Conservation (phyloP, 2,888 invertebrate species). For the Emmelina monodactyla region DNA sequence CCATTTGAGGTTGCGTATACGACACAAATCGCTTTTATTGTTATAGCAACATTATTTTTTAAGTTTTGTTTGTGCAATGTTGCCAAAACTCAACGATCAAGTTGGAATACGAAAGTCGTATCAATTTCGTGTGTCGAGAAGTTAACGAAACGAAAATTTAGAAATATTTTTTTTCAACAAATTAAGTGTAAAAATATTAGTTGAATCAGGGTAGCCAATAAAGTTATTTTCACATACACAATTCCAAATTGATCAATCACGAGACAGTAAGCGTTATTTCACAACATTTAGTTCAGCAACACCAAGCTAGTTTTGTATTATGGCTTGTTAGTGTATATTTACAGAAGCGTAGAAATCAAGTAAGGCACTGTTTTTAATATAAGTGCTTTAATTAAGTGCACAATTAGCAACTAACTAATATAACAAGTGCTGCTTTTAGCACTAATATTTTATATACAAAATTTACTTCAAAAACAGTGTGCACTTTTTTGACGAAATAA, state of each 20-base stretch:
- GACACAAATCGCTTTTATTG: constrained; percentile 31
- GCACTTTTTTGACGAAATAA: too few relatives aligned
- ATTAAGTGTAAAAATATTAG: constrained; percentile 17
- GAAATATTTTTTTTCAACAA: background rate
- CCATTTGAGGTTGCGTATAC: constrained; percentile 65
- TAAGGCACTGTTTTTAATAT: constrained; percentile 18
- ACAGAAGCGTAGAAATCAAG: constrained; percentile 22
- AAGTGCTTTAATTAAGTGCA: constrained; percentile 12
- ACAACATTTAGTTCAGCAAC: constrained; percentile 28
- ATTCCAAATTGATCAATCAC: constrained; percentile 63
- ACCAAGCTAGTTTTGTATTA: constrained; percentile 46
- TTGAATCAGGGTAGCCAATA: constrained; percentile 42
- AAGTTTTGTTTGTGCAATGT: constrained; percentile 22
- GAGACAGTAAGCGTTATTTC: constrained; percentile 36
- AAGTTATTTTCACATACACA: constrained; percentile 37
- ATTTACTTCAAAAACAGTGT: too few relatives aligned
- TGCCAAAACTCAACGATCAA: constrained; percentile 57
- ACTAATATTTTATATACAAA: too few relatives aligned
- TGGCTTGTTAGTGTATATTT: constrained; percentile 65
- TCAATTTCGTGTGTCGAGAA: background rate
- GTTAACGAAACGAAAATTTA: constrained; percentile 5
- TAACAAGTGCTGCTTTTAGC: too few relatives aligned
- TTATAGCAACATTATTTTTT: constrained; percentile 41
- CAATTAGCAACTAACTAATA: too few relatives aligned
- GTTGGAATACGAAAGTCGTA: constrained; percentile 39